phyloP scores from a whole-genome alignment of 2,797 vertebrate genomes.

The Sebastes alutus region DNA sequence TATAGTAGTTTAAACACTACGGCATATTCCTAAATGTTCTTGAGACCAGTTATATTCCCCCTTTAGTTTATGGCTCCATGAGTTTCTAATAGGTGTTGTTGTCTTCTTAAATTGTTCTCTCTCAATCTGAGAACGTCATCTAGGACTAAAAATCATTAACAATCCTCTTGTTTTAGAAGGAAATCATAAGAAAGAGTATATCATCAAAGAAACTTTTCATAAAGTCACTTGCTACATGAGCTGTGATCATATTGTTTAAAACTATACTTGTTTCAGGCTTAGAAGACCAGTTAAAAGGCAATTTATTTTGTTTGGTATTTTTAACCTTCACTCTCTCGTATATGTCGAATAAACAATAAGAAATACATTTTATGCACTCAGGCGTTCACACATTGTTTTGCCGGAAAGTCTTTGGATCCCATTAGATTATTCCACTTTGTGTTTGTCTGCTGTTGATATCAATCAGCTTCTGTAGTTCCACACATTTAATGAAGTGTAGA shows the following conservation, averaged over 20 bases:
- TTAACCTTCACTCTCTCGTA: background rate
- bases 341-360: background rate
- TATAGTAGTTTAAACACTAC: background rate
- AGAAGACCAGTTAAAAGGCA: background rate
- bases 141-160: background rate
- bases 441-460: background rate
- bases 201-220: background rate
- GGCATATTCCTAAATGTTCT: background rate
- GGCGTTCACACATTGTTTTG: background rate
- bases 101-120: background rate
- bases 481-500: background rate
- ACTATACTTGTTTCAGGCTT: background rate
- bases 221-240: background rate
- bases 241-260: background rate
- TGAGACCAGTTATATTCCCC: background rate
- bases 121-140: background rate
- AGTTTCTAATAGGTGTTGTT: background rate
- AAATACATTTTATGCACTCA: background rate
- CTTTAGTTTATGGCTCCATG: background rate
- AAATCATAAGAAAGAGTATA: background rate
- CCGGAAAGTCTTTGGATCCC: background rate
- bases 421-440: background rate
- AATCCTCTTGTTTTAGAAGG: background rate
- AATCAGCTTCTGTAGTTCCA: slow-evolving; percentile 1
- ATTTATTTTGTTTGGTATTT: background rate